Evolutionary conservation across 2,113 vertebrate species (phyloP), one percentile per base, ranked within the genome.

Genomic region (Bothrops jararaca): DNA sequence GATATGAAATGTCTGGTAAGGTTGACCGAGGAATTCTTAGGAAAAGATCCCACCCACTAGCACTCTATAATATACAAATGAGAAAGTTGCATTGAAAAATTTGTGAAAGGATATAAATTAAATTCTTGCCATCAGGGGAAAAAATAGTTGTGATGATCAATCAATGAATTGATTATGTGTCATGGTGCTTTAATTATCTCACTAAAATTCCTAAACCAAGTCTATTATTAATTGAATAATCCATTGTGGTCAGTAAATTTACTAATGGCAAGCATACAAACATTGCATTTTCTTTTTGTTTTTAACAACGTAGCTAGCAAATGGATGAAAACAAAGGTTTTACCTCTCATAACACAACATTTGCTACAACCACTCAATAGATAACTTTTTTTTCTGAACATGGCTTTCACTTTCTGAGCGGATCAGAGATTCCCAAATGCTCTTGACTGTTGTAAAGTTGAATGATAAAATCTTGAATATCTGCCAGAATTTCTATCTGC

Each of bases 151-250:
- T 22, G 92, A 95, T 93, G 94, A 95, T 93, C 92, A 94, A 92
- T 96, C 90, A 92, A 52, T 94, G 94, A 93, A 94, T 95, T 95
- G 93, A 95, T 96, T 94, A 93, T 91, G 29, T 93, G 50, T 29
- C 24, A 94, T 57, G 85, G 42, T 94, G 45, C 85, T 94, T 94
- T 94, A 96, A 96, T 96, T 96, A 91, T 89, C 91, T 95, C 91
- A 93, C 85, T 93, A 92, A 95, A 90, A 91, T 93, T 6, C 93
- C 91, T 94, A 93, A 89, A 94, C n/a, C 56, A 96, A 94, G 93
- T 24, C 85, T 29, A 95, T 96, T 95, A 94, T 53, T 90, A 96
- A 92, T 54, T 90, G 90, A 93, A 93, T 91, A 96, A 95, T 95
- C 89, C 91, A 80, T 95, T 93, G 69, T 93, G 92, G 91, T 91